A percentile compares a stretch with the other conserved stretches of the same genome.
Evolutionary conservation across 2,113 vertebrate genomes (phyloP).

Genomic region (Jacana jacana): DNA sequence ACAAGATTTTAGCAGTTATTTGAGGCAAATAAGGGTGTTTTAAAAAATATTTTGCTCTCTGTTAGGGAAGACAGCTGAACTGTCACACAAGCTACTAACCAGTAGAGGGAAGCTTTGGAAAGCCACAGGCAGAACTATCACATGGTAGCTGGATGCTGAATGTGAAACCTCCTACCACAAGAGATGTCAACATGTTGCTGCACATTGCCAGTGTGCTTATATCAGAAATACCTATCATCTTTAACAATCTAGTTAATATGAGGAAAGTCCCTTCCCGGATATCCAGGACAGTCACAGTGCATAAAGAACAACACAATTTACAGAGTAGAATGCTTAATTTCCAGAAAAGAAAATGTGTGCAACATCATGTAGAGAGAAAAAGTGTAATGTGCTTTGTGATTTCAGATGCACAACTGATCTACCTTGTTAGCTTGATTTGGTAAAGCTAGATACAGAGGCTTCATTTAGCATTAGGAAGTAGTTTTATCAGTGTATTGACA

Average conservation of each 20-base stretch:
- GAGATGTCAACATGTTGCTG: not conserved
- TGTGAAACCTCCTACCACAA: not conserved
- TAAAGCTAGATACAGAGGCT: not conserved
- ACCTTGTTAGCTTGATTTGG: not conserved
- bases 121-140: not conserved
- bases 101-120: not conserved
- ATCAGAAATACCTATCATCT: not conserved
- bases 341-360: not conserved
- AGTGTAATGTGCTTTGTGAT: not conserved
- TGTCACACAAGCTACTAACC: not conserved
- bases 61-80: not conserved
- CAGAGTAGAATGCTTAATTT: not conserved
- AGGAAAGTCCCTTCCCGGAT: not conserved
- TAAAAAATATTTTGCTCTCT: not conserved
- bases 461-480: not conserved
- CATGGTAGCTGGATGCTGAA: not conserved
- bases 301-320: not conserved
- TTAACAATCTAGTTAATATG: not conserved
- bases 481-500: not conserved
- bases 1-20: slow-evolving; percentile 10
- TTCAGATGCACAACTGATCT: not conserved
- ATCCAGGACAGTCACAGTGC: not conserved
- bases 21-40: not conserved
- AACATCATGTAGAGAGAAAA: not conserved
- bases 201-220: not conserved